phyloP scores from a whole-genome alignment of 1,140 invertebrate species.

The Leguminivora glycinivorella region DNA sequence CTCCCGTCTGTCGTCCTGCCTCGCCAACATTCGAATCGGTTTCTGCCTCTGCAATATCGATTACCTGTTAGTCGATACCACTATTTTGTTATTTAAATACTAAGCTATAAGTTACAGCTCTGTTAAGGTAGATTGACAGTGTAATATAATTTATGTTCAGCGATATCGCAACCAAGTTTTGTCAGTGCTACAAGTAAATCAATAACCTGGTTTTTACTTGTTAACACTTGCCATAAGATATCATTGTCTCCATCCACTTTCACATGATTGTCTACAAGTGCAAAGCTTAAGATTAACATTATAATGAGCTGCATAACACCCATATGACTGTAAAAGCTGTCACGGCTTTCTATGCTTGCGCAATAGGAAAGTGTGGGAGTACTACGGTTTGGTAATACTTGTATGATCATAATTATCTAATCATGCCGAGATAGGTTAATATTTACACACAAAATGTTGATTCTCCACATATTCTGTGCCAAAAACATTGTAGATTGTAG shows the following conservation, averaged over 20 bases:
- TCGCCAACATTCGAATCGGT: slow-evolving; percentile 6
- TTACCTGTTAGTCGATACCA: slow-evolving; percentile 22
- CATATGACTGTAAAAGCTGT: slow-evolving; percentile 29
- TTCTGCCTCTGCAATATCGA: not conserved
- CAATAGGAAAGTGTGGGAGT: slow-evolving; percentile 39
- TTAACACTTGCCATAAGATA: slow-evolving; percentile 1
- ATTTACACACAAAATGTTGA: slow-evolving; percentile 6
- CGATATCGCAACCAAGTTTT: not conserved
- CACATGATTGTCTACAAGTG: slow-evolving; percentile 12
- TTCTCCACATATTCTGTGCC: not conserved
- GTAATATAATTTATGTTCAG: slow-evolving; percentile 18
- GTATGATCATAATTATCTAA: slow-evolving; percentile 19
- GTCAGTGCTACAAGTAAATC: not conserved
- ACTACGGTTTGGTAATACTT: slow-evolving; percentile 19
- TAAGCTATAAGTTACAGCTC: slow-evolving; percentile 13
- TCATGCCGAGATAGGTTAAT: slow-evolving; percentile 10
- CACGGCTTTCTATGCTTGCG: slow-evolving; percentile 36
- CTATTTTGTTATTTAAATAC: slow-evolving; percentile 21
- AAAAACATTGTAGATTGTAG: slow-evolving; percentile 9
- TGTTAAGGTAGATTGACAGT: slow-evolving; percentile 7
- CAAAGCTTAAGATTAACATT: slow-evolving; percentile 23
- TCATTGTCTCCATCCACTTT: slow-evolving; percentile 20
- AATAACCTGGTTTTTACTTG: slow-evolving; percentile 5
- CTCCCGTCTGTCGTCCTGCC: not conserved
- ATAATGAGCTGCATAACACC: slow-evolving; percentile 25